Evolutionary conservation across 2,888 invertebrate genomes (phyloP), one percentile per base, ranked within the genome.

Genomic region (Parnassius mnemosyne): DNA sequence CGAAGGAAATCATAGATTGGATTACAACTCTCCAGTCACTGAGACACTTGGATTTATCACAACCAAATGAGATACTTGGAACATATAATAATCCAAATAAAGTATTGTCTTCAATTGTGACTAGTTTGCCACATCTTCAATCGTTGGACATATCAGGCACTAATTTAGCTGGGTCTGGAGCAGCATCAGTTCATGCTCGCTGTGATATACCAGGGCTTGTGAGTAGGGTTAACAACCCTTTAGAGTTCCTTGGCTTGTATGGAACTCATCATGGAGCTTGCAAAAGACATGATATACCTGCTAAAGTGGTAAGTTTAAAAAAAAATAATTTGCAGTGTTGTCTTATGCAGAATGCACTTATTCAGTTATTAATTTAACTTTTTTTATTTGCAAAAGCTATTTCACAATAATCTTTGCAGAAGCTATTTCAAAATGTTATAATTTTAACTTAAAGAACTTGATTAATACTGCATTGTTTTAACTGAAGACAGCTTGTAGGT

Each of bases 121-220:
- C 93, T 57, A 94, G 92, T 77, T 91, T 99, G 72, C 95, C 96
- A 0, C 83, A 94, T 57, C 87, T 99, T 64, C 93, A 94, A 51
- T 96, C 96, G 34, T 88, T 99, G 72, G 99, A 99, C 86, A 97
- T 99, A 78, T 98, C 98, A 3, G 98, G 98, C 12, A 99, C 99
- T 16, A 98, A 99, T 92, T 91, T 99, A 68, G 97, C 98, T 50
- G 97, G 98, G 12, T 94, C 94, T 60, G 97, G 34, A 34, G 34
- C 34, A 34, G 34, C 34, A 34, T 34, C 93, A n/a, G 74, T 81
- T 2, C 83, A 84, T 69, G 86, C 78, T 25, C 80, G 80, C 76
- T 93, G 95, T 68, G 96, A 98, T 81, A 98, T 99, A 75, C 97
- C 97, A 7, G 99, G 98, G 0, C 92, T 99, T 25, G 94, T 94